Evolutionary conservation across 2,888 invertebrate genomes (phyloP).

Genomic region (Leptinotarsa rubiginosa): DNA sequence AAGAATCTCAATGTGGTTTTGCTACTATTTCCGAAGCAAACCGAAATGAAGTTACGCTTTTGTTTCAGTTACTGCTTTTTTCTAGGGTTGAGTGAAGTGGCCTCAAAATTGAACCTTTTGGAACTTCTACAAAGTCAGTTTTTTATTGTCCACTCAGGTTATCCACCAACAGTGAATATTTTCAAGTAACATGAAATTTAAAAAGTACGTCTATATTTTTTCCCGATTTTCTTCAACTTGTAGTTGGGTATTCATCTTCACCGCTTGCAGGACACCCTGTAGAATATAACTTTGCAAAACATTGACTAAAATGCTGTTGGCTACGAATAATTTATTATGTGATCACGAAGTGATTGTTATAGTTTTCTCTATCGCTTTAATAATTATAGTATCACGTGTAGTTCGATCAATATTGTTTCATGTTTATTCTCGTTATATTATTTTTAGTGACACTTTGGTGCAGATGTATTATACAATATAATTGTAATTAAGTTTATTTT

Average conservation of each 20-base stretch:
- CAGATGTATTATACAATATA: slow-evolving; percentile 56
- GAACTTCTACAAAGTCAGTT: too few relatives aligned
- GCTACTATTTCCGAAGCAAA: too few relatives aligned
- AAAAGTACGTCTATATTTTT: not conserved
- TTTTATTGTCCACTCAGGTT: too few relatives aligned
- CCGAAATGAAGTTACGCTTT: too few relatives aligned
- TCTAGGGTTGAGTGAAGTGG: too few relatives aligned
- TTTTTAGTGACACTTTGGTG: slow-evolving; percentile 57
- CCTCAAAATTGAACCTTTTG: too few relatives aligned
- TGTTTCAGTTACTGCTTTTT: too few relatives aligned
- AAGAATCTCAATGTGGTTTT: too few relatives aligned
- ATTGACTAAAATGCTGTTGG: slow-evolving; percentile 19
- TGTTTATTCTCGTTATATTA: slow-evolving; percentile 55
- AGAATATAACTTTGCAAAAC: not conserved
- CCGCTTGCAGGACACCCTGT: slow-evolving; percentile 7
- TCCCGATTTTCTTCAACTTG: not conserved
- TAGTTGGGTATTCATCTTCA: not conserved
- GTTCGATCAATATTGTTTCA: slow-evolving; percentile 49
- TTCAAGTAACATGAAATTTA: too few relatives aligned
- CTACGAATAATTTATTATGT: slow-evolving; percentile 39
- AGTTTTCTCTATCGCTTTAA: slow-evolving; percentile 49
- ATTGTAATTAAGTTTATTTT: slow-evolving; percentile 45
- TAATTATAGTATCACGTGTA: slow-evolving; percentile 43
- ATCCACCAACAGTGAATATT: too few relatives aligned
- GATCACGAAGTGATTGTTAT: slow-evolving; percentile 48